A percentile compares a stretch with the other conserved stretches of the same genome.
Evolutionary conservation across 2,797 vertebrate species (phyloP).

Genomic region (Protosalanx chinensis): DNA sequence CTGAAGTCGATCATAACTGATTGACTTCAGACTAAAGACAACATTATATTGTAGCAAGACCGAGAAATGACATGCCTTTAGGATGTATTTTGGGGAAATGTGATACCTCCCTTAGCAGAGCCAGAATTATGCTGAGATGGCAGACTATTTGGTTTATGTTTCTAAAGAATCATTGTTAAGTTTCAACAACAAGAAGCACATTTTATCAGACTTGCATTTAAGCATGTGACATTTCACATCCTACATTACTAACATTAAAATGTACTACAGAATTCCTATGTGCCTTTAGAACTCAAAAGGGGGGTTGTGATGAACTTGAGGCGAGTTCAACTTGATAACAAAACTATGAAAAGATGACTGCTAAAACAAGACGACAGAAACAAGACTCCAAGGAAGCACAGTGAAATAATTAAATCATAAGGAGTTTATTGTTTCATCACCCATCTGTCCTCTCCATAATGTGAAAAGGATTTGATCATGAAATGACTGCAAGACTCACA

Average conservation of each 20-base stretch:
- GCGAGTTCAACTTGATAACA: neutral
- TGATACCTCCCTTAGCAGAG: constrained; percentile 37
- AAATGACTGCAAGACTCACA: constrained; percentile 20
- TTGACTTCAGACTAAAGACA: constrained; percentile 33
- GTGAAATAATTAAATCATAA: neutral
- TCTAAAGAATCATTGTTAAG: constrained; percentile 10
- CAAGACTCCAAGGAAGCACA: neutral
- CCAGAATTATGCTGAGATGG: constrained; percentile 19
- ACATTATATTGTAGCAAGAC: constrained; percentile 44
- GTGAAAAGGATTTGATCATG: constrained; percentile 10
- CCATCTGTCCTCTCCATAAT: neutral
- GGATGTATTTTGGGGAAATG: constrained; percentile 39
- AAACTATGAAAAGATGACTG: neutral
- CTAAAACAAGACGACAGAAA: neutral
- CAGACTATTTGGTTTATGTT: constrained; percentile 17
- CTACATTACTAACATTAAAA: neutral
- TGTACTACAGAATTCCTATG: neutral
- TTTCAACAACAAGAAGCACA: neutral
- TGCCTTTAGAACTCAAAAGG: neutral
- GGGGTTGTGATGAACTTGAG: neutral
- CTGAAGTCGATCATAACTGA: constrained; percentile 11
- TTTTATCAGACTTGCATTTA: neutral
- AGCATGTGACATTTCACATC: neutral
- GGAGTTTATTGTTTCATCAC: constrained; percentile 14
- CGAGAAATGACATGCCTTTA: constrained; percentile 41